Percentiles rank a stretch among this genome's conserved stretches.
These are phyloP conservation scores for Calliopsis andreniformis DNA, from an alignment of 1,140 invertebrate genomes.

Conservation along the genomic window DNA sequence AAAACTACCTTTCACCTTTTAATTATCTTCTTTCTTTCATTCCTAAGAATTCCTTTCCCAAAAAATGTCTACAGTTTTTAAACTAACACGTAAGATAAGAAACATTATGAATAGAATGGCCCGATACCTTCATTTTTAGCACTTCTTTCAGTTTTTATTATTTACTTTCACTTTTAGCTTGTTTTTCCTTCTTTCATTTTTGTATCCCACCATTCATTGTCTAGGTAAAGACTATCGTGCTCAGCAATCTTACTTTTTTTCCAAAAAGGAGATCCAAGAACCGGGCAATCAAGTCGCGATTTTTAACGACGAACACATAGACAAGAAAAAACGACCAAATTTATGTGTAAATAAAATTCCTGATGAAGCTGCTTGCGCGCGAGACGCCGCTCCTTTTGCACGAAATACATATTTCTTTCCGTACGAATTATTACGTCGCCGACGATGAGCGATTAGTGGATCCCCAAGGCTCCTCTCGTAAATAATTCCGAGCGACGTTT, in stretches of 20 bases:
- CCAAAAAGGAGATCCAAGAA: neutral
- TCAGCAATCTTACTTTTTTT: neutral
- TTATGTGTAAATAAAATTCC: constrained; percentile 23
- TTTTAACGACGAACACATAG: neutral
- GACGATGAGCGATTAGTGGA: constrained; percentile 46
- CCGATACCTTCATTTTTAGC: too few species aligned
- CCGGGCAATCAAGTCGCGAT: neutral
- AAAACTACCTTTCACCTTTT: too few species aligned
- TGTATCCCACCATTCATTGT: too few species aligned
- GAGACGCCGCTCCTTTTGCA: neutral
- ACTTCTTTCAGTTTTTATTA: too few species aligned
- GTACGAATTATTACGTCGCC: constrained; percentile 21
- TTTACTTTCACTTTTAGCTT: too few species aligned
- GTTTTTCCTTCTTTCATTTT: too few species aligned
- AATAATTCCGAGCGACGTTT: constrained; percentile 14
- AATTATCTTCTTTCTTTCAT: too few species aligned
- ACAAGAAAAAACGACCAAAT: neutral
- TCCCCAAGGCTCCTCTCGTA: constrained; percentile 40
- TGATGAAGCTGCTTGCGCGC: neutral
- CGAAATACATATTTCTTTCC: constrained; percentile 22
- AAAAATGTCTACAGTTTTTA: too few species aligned
- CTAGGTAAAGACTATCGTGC: too few species aligned
- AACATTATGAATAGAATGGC: too few species aligned
- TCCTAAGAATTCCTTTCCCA: too few species aligned
- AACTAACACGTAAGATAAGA: too few species aligned